Evolutionary conservation across 30 jellyfish, hydroid and myxozoan genomes (phyloP).

Genomic region (Cassiopea xamachana): DNA sequence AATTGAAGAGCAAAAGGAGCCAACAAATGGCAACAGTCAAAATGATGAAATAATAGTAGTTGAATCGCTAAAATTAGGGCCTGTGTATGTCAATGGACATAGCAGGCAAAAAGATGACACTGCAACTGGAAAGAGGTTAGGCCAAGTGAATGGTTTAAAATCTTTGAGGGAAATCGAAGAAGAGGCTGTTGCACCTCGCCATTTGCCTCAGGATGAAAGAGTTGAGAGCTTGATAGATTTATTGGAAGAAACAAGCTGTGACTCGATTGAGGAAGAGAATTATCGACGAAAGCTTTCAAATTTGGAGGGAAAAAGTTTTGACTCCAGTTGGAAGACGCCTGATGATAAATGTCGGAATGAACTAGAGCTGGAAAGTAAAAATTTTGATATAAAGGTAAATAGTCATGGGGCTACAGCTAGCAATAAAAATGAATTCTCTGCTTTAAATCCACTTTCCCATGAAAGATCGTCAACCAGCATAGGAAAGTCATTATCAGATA

Average conservation of each 20-base stretch:
- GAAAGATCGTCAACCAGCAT: not conserved
- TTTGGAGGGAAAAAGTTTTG: not conserved
- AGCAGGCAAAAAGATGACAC: not conserved
- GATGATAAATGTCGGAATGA: not conserved
- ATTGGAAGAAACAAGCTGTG: conserved; percentile 69
- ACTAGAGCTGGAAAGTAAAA: too few relatives aligned
- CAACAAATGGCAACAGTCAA: not conserved
- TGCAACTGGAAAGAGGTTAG: not conserved
- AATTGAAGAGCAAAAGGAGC: not conserved
- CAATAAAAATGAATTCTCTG: not conserved
- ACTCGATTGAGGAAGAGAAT: conserved; percentile 51
- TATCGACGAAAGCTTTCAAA: conserved; percentile 17
- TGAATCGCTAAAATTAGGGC: not conserved
- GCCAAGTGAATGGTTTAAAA: not conserved
- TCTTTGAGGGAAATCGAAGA: conserved; percentile 7
- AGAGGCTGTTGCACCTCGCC: conserved; percentile 32
- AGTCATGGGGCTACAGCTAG: not conserved
- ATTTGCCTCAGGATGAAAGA: not conserved
- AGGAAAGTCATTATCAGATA: not conserved
- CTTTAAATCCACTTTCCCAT: not conserved
- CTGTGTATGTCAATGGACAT: not conserved
- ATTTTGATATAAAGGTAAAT: too few relatives aligned
- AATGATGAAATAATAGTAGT: not conserved
- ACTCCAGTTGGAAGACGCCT: not conserved
- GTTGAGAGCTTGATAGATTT: conserved; percentile 40